These are phyloP conservation scores for Telmatochromis bifrenatus DNA, from an alignment of 2,113 vertebrate genomes.

Conservation along the genomic window DNA sequence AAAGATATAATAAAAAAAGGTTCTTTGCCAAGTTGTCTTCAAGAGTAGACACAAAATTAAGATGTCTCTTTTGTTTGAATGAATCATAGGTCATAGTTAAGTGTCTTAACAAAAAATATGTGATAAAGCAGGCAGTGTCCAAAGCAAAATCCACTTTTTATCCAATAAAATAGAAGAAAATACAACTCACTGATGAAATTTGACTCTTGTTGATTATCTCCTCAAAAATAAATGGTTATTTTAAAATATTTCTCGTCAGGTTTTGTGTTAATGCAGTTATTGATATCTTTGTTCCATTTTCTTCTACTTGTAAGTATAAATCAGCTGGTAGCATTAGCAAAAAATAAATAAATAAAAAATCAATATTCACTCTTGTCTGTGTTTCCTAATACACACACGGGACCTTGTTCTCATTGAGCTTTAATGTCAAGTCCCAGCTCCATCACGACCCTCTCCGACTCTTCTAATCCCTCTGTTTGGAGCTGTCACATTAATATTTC, in stretches of 20 bases:
- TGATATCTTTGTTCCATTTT: not conserved
- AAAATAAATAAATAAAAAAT: not conserved
- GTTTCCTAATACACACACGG: not conserved
- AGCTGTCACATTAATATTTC: conserved; percentile 17
- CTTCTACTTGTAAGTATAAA: not conserved
- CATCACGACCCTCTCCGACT: not conserved
- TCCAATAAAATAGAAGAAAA: not conserved
- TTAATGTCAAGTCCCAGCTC: not conserved
- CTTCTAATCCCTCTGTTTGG: conserved; percentile 25
- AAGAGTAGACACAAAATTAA: not conserved
- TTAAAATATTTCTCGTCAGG: not conserved
- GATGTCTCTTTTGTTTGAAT: not conserved
- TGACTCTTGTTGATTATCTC: not conserved
- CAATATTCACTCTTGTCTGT: not conserved
- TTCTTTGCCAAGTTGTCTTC: not conserved
- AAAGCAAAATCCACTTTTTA: not conserved
- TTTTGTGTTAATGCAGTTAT: not conserved
- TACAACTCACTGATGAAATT: not conserved
- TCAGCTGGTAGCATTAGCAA: not conserved
- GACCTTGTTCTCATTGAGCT: conserved; percentile 7
- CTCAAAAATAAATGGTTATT: not conserved
- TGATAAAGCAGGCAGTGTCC: not conserved
- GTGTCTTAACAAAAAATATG: not conserved
- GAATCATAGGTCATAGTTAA: not conserved
- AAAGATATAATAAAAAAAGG: not conserved